phyloP scores from a whole-genome alignment of 2,797 vertebrate species.

The Phalloptychus januarius region DNA sequence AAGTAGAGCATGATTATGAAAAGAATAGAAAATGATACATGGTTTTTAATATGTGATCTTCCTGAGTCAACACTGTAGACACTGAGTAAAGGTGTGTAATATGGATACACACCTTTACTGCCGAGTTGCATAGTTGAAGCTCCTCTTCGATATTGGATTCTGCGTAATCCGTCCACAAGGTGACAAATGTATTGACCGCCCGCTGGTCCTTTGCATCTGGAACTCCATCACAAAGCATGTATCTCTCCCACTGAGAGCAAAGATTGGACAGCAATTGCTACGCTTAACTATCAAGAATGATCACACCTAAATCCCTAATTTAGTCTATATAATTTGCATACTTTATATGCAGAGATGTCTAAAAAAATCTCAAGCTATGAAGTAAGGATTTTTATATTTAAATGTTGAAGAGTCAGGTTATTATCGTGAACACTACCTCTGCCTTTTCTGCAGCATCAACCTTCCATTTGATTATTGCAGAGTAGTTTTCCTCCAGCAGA shows the following conservation, averaged over 20 bases:
- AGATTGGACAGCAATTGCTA: background rate
- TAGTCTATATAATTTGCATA: background rate
- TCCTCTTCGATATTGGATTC: slow-evolving; percentile 76
- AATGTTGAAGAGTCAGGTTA: background rate
- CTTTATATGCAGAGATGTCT: background rate
- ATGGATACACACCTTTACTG: slow-evolving; percentile 81
- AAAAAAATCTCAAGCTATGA: background rate
- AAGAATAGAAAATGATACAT: background rate
- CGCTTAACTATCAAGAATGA: background rate
- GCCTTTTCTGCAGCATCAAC: slow-evolving; percentile 62
- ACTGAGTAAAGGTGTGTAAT: no score
- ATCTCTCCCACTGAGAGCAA: slow-evolving; percentile 88
- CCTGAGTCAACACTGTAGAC: no score
- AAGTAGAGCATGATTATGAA: background rate
- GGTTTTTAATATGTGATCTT: background rate
- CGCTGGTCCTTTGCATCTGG: slow-evolving; percentile 84
- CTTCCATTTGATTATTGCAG: slow-evolving; percentile 78
- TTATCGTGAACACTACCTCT: slow-evolving; percentile 71
- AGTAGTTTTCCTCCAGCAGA: slow-evolving; percentile 81
- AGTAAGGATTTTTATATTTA: background rate
- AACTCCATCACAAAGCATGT: slow-evolving; percentile 83
- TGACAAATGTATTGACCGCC: slow-evolving; percentile 91
- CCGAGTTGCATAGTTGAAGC: slow-evolving; percentile 79
- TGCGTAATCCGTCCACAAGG: slow-evolving; percentile 85
- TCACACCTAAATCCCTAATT: background rate